Evolutionary conservation across 2,113 vertebrate species (phyloP), one percentile per base, ranked within the genome.

Genomic region (Mastomys natalensis): DNA sequence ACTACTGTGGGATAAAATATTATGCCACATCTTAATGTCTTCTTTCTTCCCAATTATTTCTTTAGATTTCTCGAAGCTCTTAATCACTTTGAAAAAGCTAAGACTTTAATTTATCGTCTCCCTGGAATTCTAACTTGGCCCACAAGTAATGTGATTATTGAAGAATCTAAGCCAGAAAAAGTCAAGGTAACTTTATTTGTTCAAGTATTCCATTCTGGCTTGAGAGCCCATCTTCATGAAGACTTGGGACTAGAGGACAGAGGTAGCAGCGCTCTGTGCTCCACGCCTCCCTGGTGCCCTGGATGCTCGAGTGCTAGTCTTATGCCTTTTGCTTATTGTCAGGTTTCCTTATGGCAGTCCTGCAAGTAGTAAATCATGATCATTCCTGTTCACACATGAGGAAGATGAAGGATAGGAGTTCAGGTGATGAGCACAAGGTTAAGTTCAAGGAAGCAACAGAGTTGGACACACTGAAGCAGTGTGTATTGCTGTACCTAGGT

Each of bases 121-220:
- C 99, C 99, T 72, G 99, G 99, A 60, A 99, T 99, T 95, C 98
- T 99, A 92, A 99, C 99, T 13, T 99, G 99, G 99, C 99, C 99
- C 13, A 99, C 99, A 93, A 99, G 99, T 3, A 98, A 98, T 93
- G 97, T 98, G 92, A 96, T 99, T 84, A 98, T 99, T 68, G 98
- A 99, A 98, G 99, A 99, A 97, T 99, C 99, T 0, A 97, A 98
- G n/a, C 96, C 96, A 3, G 98, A 99, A 17, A 98, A 98, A 97
- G 99, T 99, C 96, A 98, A 99, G 99, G 99, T 99, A 94, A 60
- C 82, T 24, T 73, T 45, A 51, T 90, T 87, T 92, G 34, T 89
- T 43, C 13, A 53, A 66, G 13, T 40, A 19, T 80, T 90, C 93
- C 24, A 53, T 43, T 34, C 3, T 58, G 72, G 77, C 72, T 68